These are phyloP conservation scores for Xestia c-nigrum DNA, from an alignment of 2,888 invertebrate genomes.

Conservation along the genomic window DNA sequence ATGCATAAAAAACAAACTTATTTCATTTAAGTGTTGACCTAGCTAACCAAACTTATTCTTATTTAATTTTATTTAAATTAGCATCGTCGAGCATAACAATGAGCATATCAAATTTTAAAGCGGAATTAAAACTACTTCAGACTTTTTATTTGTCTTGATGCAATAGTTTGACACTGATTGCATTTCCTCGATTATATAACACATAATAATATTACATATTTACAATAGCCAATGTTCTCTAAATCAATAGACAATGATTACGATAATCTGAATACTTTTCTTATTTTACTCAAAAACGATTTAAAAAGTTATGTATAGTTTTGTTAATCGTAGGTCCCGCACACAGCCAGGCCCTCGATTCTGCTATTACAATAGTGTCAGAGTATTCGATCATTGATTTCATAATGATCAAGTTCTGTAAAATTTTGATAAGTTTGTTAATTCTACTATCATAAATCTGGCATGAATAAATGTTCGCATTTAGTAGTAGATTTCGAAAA, in stretches of 20 bases:
- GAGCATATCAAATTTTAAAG: background rate
- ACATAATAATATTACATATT: conserved; percentile 13
- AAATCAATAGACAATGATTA: background rate
- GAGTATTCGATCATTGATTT: too few relatives aligned
- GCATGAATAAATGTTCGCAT: too few relatives aligned
- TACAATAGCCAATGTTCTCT: conserved; percentile 20
- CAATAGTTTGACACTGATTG: conserved; percentile 32
- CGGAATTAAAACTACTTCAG: conserved; percentile 18
- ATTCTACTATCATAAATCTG: too few relatives aligned
- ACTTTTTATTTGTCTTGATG: conserved; percentile 24
- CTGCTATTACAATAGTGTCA: too few relatives aligned
- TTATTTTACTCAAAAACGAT: background rate
- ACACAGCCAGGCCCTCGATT: too few relatives aligned
- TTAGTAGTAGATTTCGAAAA: too few relatives aligned
- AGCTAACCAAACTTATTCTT: conserved; percentile 2
- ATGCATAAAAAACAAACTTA: background rate
- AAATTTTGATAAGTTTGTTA: too few relatives aligned
- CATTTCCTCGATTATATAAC: conserved; percentile 43
- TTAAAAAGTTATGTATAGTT: background rate
- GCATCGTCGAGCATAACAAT: conserved; percentile 6
- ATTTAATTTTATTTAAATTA: background rate
- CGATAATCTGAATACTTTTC: background rate
- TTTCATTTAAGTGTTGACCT: conserved; percentile 7
- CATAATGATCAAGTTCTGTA: too few relatives aligned
- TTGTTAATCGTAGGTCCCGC: background rate